These are phyloP conservation scores for Petrosia ficiformis DNA, from an alignment of 37 sponge, comb jelly and placozoan genomes.

Conservation along the genomic window DNA sequence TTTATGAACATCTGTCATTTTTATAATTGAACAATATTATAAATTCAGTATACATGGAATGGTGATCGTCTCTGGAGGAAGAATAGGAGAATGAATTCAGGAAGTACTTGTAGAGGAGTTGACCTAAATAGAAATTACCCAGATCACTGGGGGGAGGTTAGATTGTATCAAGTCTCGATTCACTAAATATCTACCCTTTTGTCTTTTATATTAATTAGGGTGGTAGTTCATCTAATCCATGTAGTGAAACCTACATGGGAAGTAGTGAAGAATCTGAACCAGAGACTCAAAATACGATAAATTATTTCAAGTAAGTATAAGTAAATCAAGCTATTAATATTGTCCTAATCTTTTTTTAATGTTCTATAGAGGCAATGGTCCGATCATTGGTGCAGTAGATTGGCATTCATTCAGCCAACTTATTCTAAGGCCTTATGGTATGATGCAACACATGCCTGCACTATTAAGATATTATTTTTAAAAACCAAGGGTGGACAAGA, in stretches of 20 bases:
- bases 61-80: conserved; percentile 63
- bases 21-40: background rate
- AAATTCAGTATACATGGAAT: conserved; percentile 29
- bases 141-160: conserved; percentile 62
- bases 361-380: conserved; percentile 15
- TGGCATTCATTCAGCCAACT: conserved; percentile 71
- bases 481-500: conserved; percentile 39
- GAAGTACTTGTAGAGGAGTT: conserved; percentile 36
- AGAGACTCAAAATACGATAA: conserved; percentile 46
- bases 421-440: conserved; percentile 55
- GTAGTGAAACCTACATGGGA: conserved; percentile 49
- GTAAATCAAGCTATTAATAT: background rate
- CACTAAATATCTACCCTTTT: too few relatives aligned
- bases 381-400: conserved; percentile 59
- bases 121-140: conserved; percentile 70
- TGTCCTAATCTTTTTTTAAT: background rate
- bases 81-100: conserved; percentile 28
- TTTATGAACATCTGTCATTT: background rate
- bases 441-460: background rate
- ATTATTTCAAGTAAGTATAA: conserved; percentile 38
- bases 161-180: conserved; percentile 11
- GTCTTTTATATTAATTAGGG: too few relatives aligned
- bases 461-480: background rate
- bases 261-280: conserved; percentile 36
- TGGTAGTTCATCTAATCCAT: conserved; percentile 15